Conservation (phyloP, 1,140 invertebrate species). For the Ceratina japonica region DNA sequence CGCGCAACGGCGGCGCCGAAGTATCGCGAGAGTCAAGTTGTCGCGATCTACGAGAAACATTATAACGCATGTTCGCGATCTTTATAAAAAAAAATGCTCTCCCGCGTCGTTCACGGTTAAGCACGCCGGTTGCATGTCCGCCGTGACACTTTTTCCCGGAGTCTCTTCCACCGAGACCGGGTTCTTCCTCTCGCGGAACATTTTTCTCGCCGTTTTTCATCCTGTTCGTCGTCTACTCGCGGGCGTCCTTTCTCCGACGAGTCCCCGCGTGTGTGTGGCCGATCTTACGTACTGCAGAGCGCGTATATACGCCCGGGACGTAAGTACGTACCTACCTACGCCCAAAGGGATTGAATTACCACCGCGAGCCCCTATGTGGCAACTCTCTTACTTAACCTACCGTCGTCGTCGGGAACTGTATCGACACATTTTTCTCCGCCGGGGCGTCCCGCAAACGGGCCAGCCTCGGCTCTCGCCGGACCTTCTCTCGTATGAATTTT, state of each 20-base stretch:
- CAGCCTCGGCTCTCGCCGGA: slow-evolving; percentile 10
- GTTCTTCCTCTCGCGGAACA: no score
- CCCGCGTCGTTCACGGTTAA: no score
- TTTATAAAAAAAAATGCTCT: no score
- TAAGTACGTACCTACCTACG: slow-evolving; percentile 66
- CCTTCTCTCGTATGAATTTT: slow-evolving; percentile 24
- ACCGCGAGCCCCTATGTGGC: slow-evolving; percentile 66
- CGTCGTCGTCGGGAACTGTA: slow-evolving; percentile 64
- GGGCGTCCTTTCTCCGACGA: no score
- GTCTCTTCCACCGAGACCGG: no score
- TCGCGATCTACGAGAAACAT: not conserved
- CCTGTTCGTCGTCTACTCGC: no score
- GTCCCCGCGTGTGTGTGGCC: slow-evolving; percentile 38
- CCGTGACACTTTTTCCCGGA: no score
- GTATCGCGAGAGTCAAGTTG: not conserved
- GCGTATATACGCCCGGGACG: slow-evolving; percentile 51
- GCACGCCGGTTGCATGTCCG: no score
- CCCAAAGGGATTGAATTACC: slow-evolving; percentile 64
- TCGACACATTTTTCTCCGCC: slow-evolving; percentile 60
- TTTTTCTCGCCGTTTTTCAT: no score
- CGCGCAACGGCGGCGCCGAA: no score
- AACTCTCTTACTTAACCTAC: slow-evolving; percentile 69
- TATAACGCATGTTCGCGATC: no score
- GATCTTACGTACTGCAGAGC: slow-evolving; percentile 55
- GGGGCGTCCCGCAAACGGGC: slow-evolving; percentile 61